A percentile compares a stretch with the other conserved stretches of the same genome.
These are phyloP conservation scores for Polia nebulosa DNA, from an alignment of 2,888 invertebrate species.

Conservation along the genomic window DNA sequence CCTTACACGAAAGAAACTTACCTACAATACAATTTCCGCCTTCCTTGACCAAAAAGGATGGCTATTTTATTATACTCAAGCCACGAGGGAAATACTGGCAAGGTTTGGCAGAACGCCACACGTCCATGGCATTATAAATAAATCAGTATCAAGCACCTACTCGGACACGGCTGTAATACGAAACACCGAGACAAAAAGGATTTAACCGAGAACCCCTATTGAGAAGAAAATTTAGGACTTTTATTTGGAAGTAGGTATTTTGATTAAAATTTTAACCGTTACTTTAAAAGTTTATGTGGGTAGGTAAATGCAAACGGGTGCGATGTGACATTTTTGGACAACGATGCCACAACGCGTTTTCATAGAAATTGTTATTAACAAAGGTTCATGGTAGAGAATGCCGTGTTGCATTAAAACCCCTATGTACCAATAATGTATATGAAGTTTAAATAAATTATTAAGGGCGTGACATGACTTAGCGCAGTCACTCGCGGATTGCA, in stretches of 20 bases:
- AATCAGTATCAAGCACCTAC: constrained; percentile 36
- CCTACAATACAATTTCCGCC: background rate
- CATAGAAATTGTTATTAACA: no score
- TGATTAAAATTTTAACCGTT: background rate
- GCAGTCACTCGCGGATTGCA: no score
- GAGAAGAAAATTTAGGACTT: constrained; percentile 23
- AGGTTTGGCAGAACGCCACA: constrained; percentile 58
- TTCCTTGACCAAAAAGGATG: constrained; percentile 15
- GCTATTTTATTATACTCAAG: constrained; percentile 15
- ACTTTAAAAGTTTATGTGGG: background rate
- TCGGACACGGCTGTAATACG: constrained; percentile 33
- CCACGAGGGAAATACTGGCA: constrained; percentile 30
- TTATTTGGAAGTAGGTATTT: background rate
- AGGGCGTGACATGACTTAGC: no score
- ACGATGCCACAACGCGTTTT: no score
- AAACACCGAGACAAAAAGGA: constrained; percentile 11
- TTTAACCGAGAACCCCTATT: constrained; percentile 11
- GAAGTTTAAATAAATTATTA: no score
- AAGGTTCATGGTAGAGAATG: no score
- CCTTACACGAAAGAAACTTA: no score
- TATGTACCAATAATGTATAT: no score
- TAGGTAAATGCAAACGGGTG: no score
- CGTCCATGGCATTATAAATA: constrained; percentile 40
- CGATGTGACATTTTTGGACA: no score
- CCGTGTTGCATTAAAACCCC: no score